Evolutionary conservation across 2,797 vertebrate species (phyloP), one percentile per base, ranked within the genome.

Genomic region (Sternotherus odoratus): DNA sequence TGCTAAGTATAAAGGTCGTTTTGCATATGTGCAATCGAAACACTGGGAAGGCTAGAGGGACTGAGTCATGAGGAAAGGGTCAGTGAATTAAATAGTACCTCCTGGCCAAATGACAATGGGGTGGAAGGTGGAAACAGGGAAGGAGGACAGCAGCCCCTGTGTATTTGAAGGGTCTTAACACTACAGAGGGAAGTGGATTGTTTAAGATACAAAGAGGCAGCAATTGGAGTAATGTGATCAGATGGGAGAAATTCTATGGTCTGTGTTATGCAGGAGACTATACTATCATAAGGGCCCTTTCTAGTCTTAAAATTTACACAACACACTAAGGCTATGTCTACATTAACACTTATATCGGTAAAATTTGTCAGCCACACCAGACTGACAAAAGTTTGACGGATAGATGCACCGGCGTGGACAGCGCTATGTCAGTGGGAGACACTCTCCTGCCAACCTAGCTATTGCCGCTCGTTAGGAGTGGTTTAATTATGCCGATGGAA

Each of bases 81-180:
- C 4, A 16, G n/a, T 78, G 24, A 79, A 69, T 19, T 39, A n/a
- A n/a, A 23, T 56, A 39, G 12, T 66, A 53, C 49, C n/a, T 36
- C 33, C 66, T 33, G 23, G 50, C 46, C 21, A 17, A 19, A 12
- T 3, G 17, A 48, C 24, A 12, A 13, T 4, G 1, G 10, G 12
- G 12, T 28, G 6, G 0, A 0, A 89, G 33, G 53, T 81, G 77
- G n/a, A 39, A 51, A 51, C 8, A 43, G 1, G 2, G 16, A 48
- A 7, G 30, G 2, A 2, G 30, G 3, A 8, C 69, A 36, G 26
- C 26, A 80, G 79, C 12, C 33, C n/a, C 43, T 30, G 54, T 4
- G 3, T 12, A 19, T 83, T 74, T 8, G 69, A 86, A 63, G 66
- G 48, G 33, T 0, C 0, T 30, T 51, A 24, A 8, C 16, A 56